Evolutionary conservation across 1,140 invertebrate species (phyloP), one percentile per base, ranked within the genome.

Genomic region (Galendromus occidentalis): DNA sequence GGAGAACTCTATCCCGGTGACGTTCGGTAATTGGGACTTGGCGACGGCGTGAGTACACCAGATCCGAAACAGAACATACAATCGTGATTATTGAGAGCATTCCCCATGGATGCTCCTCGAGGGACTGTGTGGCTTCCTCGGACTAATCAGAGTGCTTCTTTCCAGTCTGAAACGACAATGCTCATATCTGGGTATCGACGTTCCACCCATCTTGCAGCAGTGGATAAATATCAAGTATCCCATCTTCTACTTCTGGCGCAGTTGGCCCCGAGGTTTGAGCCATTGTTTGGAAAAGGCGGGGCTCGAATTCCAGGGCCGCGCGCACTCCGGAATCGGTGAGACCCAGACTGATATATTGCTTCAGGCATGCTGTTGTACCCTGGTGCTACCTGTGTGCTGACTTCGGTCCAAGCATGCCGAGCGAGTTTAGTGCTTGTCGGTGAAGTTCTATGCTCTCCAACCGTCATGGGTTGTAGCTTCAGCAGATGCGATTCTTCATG

Each of bases 21-120:
- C 82, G 0, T 82, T 79, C 71, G 82, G 82, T 17, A 80, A 83
- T 72, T 83, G 82, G 82, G 83, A 84, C 72, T 72, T 84, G 9
- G 77, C 76, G 68, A 74, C 74, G 0, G 82, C 83, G 82, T 77
- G 72, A 74, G 72, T 69, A 55, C 33, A 30, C n/a, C n/a, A 41
- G 39, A 44, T 20, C 47, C 20, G n/a, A n/a, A n/a, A n/a, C n/a
- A n/a, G n/a, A n/a, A n/a, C n/a, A n/a, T n/a, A n/a, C n/a, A 65
- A 28, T 44, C 55, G 9, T 45, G 17, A 18, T 28, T 66, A 29
- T n/a, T n/a, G n/a, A n/a, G n/a, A n/a, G n/a, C n/a, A n/a, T n/a
- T n/a, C n/a, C n/a, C n/a, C n/a, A n/a, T n/a, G n/a, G n/a, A n/a
- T n/a, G n/a, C n/a, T n/a, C n/a, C n/a, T n/a, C n/a, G n/a, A n/a